Evolutionary conservation across 2,888 invertebrate genomes (phyloP).

Genomic region (Oscheius sp.): DNA sequence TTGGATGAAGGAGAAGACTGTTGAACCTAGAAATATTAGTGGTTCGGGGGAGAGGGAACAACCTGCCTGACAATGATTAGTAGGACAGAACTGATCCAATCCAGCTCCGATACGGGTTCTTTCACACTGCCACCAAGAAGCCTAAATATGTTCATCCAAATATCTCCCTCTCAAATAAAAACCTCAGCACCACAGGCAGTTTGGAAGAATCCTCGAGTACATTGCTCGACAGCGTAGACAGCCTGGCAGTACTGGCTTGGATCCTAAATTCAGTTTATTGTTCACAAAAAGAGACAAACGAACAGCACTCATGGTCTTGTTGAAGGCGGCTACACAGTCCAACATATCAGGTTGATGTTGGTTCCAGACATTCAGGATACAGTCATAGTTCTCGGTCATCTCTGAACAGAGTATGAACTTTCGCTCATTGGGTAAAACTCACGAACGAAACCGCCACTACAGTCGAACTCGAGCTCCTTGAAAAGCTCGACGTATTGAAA

Average conservation of each 20-base stretch:
- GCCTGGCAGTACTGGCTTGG: conserved; percentile 26
- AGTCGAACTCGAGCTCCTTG: conserved; percentile 50
- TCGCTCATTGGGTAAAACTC: conserved; percentile 13
- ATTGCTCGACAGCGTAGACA: conserved; percentile 11
- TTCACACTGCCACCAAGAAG: conserved; percentile 54
- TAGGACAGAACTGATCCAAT: conserved; percentile 46
- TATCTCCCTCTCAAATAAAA: background rate
- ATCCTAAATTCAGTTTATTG: conserved; percentile 10
- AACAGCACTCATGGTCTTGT: conserved; percentile 9
- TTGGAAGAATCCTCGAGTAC: conserved; percentile 24
- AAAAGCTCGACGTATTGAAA: conserved; percentile 41
- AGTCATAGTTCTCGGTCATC: conserved; percentile 18
- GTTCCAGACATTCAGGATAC: conserved; percentile 31
- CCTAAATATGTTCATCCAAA: conserved; percentile 7
- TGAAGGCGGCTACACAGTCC: conserved; percentile 20
- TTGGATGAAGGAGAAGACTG: background rate
- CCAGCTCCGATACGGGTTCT: conserved; percentile 44
- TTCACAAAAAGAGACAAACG: background rate
- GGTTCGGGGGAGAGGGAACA: too few relatives aligned
- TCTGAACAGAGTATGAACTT: conserved; percentile 6
- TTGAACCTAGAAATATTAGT: background rate
- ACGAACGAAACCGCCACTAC: conserved; percentile 54
- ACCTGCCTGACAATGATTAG: background rate
- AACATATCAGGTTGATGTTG: background rate
- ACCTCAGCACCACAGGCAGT: conserved; percentile 25